A percentile compares a stretch with the other conserved stretches of the same genome.
Evolutionary conservation across 2,113 vertebrate species (phyloP).

Genomic region (Macaca mulatta): DNA sequence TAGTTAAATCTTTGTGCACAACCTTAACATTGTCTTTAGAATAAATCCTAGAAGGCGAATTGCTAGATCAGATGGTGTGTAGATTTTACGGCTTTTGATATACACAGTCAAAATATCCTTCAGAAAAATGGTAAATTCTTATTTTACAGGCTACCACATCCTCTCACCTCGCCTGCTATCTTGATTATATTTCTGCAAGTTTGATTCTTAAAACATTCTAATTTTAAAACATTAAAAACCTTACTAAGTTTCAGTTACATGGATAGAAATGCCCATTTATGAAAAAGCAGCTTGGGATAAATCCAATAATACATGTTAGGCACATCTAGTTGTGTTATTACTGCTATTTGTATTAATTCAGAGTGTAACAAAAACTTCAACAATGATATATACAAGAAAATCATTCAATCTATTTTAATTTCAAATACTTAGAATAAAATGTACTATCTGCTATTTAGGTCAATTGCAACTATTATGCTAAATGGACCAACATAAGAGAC

Average conservation of each 20-base stretch:
- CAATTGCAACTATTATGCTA: constrained; percentile 69
- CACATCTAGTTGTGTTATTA: constrained; percentile 59
- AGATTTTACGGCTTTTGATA: background rate
- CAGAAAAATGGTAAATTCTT: constrained; percentile 16
- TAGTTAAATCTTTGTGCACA: background rate
- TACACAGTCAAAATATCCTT: background rate
- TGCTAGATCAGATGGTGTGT: background rate
- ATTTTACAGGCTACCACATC: background rate
- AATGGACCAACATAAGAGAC: constrained; percentile 67
- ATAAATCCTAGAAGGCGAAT: constrained; percentile 29
- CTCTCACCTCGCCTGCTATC: background rate
- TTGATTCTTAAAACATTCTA: constrained; percentile 57
- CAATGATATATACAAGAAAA: constrained; percentile 71
- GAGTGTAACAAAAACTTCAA: constrained; percentile 68
- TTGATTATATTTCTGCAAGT: constrained; percentile 52
- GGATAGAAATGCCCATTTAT: constrained; percentile 58
- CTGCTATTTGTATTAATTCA: constrained; percentile 69
- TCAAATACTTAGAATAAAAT: constrained; percentile 58
- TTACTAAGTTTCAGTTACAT: constrained; percentile 34
- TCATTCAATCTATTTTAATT: constrained; percentile 65
- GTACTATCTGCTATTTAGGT: constrained; percentile 63
- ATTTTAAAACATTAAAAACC: constrained; percentile 57
- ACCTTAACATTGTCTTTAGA: background rate
- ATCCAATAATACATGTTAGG: constrained; percentile 58
- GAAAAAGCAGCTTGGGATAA: constrained; percentile 56